Conservation (phyloP, 2,888 invertebrate species). For the Ophion ellenae region DNA sequence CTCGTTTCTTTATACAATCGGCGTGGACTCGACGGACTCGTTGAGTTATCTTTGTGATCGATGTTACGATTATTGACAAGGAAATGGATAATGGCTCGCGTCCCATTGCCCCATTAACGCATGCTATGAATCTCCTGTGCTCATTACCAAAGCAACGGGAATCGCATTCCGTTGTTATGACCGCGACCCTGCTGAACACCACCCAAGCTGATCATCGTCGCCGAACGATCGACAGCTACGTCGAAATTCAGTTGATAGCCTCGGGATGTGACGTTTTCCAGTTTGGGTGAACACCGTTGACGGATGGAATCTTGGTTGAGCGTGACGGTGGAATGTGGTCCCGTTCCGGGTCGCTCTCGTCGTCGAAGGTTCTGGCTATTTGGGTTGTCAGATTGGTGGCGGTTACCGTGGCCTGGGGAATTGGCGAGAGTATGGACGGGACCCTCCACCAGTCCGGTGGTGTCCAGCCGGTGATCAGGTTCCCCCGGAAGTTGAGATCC, state of each 20-base stretch:
- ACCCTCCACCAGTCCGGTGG: constrained; percentile 84
- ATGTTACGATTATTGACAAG: too few species aligned
- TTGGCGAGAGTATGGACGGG: constrained; percentile 79
- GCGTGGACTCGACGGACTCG: constrained; percentile 15
- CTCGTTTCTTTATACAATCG: constrained; percentile 46
- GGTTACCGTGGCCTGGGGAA: constrained; percentile 77
- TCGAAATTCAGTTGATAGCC: background rate
- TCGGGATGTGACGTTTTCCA: background rate
- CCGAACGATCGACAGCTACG: too few species aligned
- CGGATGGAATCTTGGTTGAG: constrained; percentile 69
- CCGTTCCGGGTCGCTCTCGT: constrained; percentile 62
- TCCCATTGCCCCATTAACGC: too few species aligned
- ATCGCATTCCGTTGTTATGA: too few species aligned
- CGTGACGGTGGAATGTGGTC: constrained; percentile 41
- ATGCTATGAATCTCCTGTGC: too few species aligned
- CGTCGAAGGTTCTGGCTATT: constrained; percentile 61
- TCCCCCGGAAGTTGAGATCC: constrained; percentile 86
- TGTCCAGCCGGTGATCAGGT: constrained; percentile 83
- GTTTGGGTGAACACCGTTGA: constrained; percentile 71
- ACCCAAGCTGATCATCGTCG: too few species aligned
- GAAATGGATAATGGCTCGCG: too few species aligned
- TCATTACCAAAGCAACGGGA: too few species aligned
- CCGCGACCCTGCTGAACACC: too few species aligned
- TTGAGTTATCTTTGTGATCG: too few species aligned
- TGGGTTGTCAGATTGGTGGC: constrained; percentile 69